A percentile compares a stretch with the other conserved stretches of the same genome.
phyloP scores from a whole-genome alignment of 92 coral and sea anemone species.

The Porites cylindrica region DNA sequence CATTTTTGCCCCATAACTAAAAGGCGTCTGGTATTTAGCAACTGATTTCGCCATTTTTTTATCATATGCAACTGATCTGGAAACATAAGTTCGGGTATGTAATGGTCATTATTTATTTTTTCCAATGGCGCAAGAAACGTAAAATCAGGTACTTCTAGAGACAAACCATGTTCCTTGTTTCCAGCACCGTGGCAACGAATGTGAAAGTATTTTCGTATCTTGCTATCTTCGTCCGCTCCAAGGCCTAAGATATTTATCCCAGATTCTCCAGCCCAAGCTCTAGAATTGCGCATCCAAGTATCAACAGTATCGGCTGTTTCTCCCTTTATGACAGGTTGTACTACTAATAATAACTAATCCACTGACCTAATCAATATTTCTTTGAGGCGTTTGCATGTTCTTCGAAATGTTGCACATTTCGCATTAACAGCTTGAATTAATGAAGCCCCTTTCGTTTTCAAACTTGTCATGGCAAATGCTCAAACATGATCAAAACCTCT shows the following conservation, averaged over 20 bases:
- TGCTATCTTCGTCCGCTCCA: not conserved
- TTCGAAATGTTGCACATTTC: not conserved
- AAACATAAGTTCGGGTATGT: not conserved
- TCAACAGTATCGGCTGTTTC: not conserved
- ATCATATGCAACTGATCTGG: conserved; percentile 1
- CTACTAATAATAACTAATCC: not conserved
- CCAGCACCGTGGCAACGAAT: not conserved
- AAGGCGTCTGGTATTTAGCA: conserved; percentile 7
- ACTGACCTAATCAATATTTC: not conserved
- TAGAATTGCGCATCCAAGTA: not conserved
- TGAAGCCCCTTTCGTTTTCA: not conserved
- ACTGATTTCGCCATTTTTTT: conserved; percentile 15
- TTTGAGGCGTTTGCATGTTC: not conserved
- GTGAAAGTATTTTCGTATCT: not conserved
- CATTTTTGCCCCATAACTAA: conserved; percentile 1
- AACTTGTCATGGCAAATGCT: not conserved
- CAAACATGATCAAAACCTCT: not conserved
- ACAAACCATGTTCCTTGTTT: conserved; percentile 5
- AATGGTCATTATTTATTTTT: not conserved
- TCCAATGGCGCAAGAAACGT: not conserved
- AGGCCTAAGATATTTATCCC: not conserved
- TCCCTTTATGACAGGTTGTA: not conserved
- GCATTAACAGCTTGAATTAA: not conserved
- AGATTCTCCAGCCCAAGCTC: not conserved
- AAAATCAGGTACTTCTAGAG: not conserved